phyloP scores from a whole-genome alignment of 2,113 vertebrate genomes.

The Octodon degus region DNA sequence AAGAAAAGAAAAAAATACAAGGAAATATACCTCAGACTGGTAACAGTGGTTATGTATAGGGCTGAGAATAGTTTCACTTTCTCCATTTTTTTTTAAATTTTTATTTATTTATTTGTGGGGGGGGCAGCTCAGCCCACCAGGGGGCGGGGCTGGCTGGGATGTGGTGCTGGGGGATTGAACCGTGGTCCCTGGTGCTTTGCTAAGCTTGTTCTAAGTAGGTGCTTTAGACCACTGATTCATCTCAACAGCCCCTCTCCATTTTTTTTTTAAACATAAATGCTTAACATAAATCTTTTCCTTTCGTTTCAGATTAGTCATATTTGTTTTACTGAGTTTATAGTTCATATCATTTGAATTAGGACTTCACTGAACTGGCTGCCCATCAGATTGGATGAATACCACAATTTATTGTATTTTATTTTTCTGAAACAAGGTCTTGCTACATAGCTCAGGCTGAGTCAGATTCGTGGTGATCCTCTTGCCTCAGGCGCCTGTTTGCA shows the following conservation, averaged over 20 bases:
- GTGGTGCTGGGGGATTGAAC: no score
- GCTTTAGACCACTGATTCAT: no score
- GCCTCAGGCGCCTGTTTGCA: not conserved
- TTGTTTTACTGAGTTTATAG: constrained; percentile 29
- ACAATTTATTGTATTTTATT: not conserved
- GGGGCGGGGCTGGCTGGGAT: no score
- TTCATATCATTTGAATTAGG: constrained; percentile 30
- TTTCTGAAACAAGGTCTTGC: no score
- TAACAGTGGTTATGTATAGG: not conserved
- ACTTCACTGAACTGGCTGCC: not conserved
- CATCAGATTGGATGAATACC: not conserved
- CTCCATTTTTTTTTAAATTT: not conserved
- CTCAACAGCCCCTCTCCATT: no score
- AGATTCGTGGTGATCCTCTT: no score
- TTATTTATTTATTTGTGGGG: no score
- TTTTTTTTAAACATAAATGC: not conserved
- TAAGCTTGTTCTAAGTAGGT: no score
- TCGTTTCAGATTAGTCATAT: constrained; percentile 33
- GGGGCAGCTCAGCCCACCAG: no score
- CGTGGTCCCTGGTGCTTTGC: no score
- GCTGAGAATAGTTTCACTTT: not conserved
- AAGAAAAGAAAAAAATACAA: not conserved
- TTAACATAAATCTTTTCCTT: not conserved
- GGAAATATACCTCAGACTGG: not conserved
- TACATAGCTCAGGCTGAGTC: no score